Conservation (phyloP, 1,140 invertebrate species). For the Brachionus calyciflorus region DNA sequence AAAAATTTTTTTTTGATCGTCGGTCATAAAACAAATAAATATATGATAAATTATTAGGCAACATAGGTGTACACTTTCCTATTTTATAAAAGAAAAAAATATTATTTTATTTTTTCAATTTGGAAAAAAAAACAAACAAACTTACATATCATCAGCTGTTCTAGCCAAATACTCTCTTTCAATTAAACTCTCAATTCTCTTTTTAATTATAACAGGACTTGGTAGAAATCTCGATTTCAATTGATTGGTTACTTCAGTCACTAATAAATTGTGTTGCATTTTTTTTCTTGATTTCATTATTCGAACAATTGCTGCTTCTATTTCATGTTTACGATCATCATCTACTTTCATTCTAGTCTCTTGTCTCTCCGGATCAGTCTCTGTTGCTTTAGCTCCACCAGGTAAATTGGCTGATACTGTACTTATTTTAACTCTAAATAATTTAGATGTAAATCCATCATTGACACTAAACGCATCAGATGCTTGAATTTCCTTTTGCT, state of each 20-base stretch:
- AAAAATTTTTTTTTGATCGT: too few species aligned
- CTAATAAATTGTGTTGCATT: slow-evolving; percentile 79
- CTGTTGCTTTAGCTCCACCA: slow-evolving; percentile 55
- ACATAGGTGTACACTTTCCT: slow-evolving; percentile 7
- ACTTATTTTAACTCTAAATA: slow-evolving; percentile 73
- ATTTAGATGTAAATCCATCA: slow-evolving; percentile 94
- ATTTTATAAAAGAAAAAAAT: background rate
- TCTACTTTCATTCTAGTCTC: slow-evolving; percentile 97
- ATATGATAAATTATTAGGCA: background rate
- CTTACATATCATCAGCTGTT: slow-evolving; percentile 23
- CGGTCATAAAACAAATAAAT: too few species aligned
- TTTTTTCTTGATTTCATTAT: slow-evolving; percentile 98
- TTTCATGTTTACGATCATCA: slow-evolving; percentile 98
- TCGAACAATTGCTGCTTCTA: slow-evolving; percentile 97
- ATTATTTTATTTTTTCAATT: background rate
- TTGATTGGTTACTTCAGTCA: slow-evolving; percentile 71
- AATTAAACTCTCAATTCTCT: slow-evolving; percentile 46
- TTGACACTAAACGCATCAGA: slow-evolving; percentile 90
- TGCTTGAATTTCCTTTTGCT: slow-evolving; percentile 92
- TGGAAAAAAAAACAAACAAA: too few species aligned
- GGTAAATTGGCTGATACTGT: background rate
- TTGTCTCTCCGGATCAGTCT: slow-evolving; percentile 94
- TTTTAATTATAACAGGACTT: slow-evolving; percentile 36
- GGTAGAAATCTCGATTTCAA: slow-evolving; percentile 37
- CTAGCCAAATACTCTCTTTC: slow-evolving; percentile 43